Evolutionary conservation across 2,888 invertebrate genomes (phyloP), one percentile per base, ranked within the genome.

Genomic region (Dolichopus griseipennis): DNA sequence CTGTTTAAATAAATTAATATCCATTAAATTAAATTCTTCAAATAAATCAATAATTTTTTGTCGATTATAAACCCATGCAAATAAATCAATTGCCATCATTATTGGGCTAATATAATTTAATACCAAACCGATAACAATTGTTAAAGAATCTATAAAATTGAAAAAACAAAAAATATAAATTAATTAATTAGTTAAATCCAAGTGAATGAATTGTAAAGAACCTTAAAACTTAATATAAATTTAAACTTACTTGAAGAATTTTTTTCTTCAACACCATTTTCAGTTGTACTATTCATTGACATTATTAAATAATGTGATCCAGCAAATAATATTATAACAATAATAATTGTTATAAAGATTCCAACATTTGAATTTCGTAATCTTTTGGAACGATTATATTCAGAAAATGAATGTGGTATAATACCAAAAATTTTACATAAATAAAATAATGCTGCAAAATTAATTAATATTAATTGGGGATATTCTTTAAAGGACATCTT

Each of bases 41-140:
- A 79, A 79, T 2, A 81, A 73, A 34, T 73, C 73, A 3, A 75
- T 77, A 65, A 81, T 67, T 61, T 75, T 71, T 1, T 74, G 73
- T 70, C 81, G 82, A 71, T 81, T 81, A 0, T 76, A 73, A 33
- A 82, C 69, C 0, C 78, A 78, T 1, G 77, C 76, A 18, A 80
- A 61, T 65, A 81, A 77, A 73, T 82, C 82, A 9, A 78, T 76
- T n/a, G 72, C 73, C 78, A 82, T 78, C 80, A 81, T 81, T 9
- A 77, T 72, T 4, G 81, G 75, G 7, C 78, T 79, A 69, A 82
- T 78, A 68, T 82, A 81, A 22, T 78, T 79, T 41, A 82, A 72
- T 70, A 81, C 81, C 2, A 81, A 69, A 12, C 81, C 80, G 74
- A 82, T 81, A 0, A 80, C 81, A 67, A 77, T 77, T 8, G 81